These are phyloP conservation scores for Masticophis lateralis DNA, from an alignment of 2,797 vertebrate genomes.

Conservation along the genomic window DNA sequence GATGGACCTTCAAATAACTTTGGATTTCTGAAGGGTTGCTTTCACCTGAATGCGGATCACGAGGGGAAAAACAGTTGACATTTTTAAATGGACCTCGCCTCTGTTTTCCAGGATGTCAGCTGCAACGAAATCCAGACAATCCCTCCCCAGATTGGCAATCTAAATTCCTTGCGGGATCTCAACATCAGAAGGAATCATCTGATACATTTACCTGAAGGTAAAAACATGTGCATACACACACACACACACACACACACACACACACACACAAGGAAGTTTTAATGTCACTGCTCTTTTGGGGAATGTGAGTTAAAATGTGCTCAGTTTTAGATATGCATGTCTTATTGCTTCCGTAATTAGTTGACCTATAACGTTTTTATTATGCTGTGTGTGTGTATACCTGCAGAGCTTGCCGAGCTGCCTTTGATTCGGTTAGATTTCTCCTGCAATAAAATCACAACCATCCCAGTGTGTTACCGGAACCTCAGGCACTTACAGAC, in stretches of 20 bases:
- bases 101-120: conserved; percentile 86
- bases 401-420: conserved; percentile 87
- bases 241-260: too few relatives aligned
- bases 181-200: conserved; percentile 95
- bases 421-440: conserved; percentile 94
- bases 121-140: conserved; percentile 96
- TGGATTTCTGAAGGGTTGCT: not conserved
- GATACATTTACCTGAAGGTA: conserved; percentile 85
- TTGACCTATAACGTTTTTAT: conserved; percentile 41
- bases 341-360: conserved; percentile 17
- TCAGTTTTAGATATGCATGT: not conserved
- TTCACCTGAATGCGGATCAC: not conserved
- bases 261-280: not conserved
- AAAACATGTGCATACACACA: conserved; percentile 24
- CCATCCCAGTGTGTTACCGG: conserved; percentile 90
- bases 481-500: conserved; percentile 88
- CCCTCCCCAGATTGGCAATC: conserved; percentile 86
- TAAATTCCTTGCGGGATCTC: conserved; percentile 88
- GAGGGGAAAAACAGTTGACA: not conserved
- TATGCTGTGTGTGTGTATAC: not conserved
- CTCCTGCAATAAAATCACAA: conserved; percentile 94
- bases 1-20: not conserved
- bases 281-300: conserved; percentile 25
- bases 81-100: conserved; percentile 13
- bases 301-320: not conserved